Conservation (phyloP, 2,888 invertebrate species). For the Crioceris asparagi region DNA sequence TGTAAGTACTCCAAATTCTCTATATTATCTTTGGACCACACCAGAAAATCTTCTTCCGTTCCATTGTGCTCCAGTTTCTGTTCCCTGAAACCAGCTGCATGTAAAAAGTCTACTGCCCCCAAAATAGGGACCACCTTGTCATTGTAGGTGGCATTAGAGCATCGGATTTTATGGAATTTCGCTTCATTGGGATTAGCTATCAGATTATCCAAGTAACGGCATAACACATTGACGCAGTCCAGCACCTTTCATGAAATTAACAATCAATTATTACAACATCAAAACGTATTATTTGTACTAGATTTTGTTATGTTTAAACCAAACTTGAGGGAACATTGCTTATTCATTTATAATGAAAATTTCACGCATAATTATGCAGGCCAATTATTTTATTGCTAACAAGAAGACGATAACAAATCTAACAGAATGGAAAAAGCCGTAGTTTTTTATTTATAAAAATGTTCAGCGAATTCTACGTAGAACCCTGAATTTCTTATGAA, state of each 20-base stretch:
- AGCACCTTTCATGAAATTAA: conserved; percentile 46
- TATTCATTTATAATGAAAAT: too few species aligned
- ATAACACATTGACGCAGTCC: conserved; percentile 73
- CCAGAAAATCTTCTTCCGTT: conserved; percentile 53
- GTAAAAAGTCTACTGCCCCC: conserved; percentile 70
- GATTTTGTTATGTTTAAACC: too few species aligned
- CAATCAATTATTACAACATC: not conserved
- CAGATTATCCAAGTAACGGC: conserved; percentile 86
- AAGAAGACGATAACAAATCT: too few species aligned
- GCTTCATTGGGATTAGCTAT: conserved; percentile 73
- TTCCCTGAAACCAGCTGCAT: conserved; percentile 72
- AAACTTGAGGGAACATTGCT: too few species aligned
- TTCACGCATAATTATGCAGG: too few species aligned
- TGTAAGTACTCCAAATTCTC: conserved; percentile 46
- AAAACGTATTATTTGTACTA: too few species aligned
- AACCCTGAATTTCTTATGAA: too few species aligned
- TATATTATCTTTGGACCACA: conserved; percentile 52
- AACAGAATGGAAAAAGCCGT: too few species aligned
- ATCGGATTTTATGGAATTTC: conserved; percentile 83
- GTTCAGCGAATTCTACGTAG: too few species aligned
- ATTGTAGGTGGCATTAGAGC: conserved; percentile 66
- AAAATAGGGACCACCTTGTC: conserved; percentile 73
- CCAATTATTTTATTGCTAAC: too few species aligned
- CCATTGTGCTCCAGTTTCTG: conserved; percentile 46
- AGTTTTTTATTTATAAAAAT: too few species aligned